phyloP scores from a whole-genome alignment of 2,888 invertebrate species.

The Pyrgus malvae region DNA sequence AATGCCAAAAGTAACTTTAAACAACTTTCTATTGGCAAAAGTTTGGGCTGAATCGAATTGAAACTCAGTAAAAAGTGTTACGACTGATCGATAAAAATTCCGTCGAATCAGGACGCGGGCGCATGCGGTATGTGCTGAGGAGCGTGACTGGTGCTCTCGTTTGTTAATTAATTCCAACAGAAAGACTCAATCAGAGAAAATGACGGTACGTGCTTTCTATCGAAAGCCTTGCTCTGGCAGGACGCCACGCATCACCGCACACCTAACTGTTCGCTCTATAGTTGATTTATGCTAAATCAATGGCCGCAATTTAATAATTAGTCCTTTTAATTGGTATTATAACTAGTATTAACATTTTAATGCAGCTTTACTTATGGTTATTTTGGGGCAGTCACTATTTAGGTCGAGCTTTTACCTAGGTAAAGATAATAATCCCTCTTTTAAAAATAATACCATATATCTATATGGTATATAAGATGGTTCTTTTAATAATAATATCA shows the following conservation, averaged over 20 bases:
- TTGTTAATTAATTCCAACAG: conserved; percentile 77
- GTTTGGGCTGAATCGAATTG: not conserved
- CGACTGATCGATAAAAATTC: conserved; percentile 64
- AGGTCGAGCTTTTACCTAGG: no score
- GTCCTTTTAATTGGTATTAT: not conserved
- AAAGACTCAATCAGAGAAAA: conserved; percentile 78
- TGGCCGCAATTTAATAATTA: not conserved
- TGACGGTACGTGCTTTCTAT: conserved; percentile 74
- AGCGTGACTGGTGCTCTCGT: conserved; percentile 75
- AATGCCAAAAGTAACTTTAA: not conserved
- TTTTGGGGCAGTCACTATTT: no score
- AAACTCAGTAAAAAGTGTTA: conserved; percentile 52
- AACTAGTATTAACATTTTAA: no score
- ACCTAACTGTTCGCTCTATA: conserved; percentile 47
- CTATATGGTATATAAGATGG: no score
- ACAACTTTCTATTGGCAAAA: conserved; percentile 29
- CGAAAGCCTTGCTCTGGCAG: conserved; percentile 56
- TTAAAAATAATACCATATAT: no score
- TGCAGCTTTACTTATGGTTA: no score
- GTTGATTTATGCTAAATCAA: conserved; percentile 53
- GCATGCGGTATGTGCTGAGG: conserved; percentile 65
- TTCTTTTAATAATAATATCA: no score
- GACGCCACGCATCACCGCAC: conserved; percentile 62
- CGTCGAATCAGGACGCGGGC: conserved; percentile 65
- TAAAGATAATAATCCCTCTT: no score